phyloP scores from a whole-genome alignment of 2,113 vertebrate species.

The Nycticorax nycticorax region DNA sequence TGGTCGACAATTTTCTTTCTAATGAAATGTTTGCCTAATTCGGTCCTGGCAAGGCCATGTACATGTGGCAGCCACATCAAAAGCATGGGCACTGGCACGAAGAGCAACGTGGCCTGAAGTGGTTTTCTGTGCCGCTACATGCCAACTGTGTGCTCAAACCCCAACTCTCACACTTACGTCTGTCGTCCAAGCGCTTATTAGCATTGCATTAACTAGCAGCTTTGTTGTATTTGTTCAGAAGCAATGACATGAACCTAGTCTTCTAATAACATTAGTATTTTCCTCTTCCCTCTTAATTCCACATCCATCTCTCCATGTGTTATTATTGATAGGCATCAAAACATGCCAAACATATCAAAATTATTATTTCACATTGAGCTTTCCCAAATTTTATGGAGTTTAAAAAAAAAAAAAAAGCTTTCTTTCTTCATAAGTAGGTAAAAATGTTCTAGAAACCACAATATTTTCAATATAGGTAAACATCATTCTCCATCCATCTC shows the following conservation, averaged over 20 bases:
- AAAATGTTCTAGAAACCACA: not conserved
- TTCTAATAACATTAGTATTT: not conserved
- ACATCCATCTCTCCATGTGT: not conserved
- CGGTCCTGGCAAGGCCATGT: not conserved
- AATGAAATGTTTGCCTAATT: slow-evolving; percentile 24
- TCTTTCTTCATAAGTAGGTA: not conserved
- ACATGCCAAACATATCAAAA: not conserved
- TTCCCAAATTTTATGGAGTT: not conserved
- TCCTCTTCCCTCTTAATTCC: not conserved
- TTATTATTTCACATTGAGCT: not conserved
- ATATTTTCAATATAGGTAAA: not conserved
- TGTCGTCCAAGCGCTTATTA: not conserved
- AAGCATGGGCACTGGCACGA: not conserved
- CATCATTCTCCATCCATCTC: not conserved
- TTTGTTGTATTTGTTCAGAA: not conserved
- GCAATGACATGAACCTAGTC: not conserved
- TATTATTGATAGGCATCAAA: not conserved
- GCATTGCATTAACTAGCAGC: not conserved
- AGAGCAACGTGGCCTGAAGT: not conserved
- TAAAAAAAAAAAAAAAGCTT: not conserved
- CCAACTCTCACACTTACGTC: not conserved
- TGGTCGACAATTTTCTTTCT: not conserved
- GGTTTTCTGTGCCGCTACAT: not conserved
- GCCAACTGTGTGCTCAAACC: not conserved
- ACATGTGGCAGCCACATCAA: slow-evolving; percentile 63